These are phyloP conservation scores for Notarius lentiginosus DNA, from an alignment of 2,113 vertebrate species.

Conservation along the genomic window DNA sequence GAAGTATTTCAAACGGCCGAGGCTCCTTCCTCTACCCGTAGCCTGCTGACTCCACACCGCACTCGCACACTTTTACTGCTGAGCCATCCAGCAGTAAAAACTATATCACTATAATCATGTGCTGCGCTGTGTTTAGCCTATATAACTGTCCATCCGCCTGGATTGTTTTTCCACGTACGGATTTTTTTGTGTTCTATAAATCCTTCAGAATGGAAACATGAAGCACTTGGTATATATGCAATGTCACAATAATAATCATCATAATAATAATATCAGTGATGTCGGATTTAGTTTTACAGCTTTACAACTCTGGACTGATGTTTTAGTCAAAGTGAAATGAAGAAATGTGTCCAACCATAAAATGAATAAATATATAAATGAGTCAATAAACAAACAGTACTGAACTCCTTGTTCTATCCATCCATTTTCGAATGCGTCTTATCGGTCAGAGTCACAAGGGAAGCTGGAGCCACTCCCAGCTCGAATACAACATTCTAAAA, in stretches of 20 bases:
- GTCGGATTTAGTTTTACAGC: neutral
- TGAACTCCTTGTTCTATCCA: neutral
- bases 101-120: slow-evolving; percentile 20
- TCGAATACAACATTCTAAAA: too few species aligned
- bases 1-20: neutral
- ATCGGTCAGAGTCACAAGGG: too few species aligned
- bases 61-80: slow-evolving; percentile 13
- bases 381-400: neutral
- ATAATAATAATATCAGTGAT: neutral
- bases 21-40: slow-evolving; percentile 11
- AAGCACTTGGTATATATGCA: neutral
- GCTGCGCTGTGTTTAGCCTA: neutral
- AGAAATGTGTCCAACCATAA: neutral
- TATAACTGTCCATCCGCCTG: slow-evolving; percentile 8
- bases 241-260: neutral
- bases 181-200: neutral
- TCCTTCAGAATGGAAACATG: neutral
- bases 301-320: neutral
- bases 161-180: slow-evolving; percentile 24
- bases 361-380: neutral
- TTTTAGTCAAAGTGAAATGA: neutral
- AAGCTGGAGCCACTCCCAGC: too few species aligned
- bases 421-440: too few species aligned
- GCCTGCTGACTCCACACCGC: slow-evolving; percentile 17
- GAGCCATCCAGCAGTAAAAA: slow-evolving; percentile 16